These are phyloP conservation scores for Isurus oxyrinchus DNA, from an alignment of 2,113 vertebrate genomes.

Conservation along the genomic window DNA sequence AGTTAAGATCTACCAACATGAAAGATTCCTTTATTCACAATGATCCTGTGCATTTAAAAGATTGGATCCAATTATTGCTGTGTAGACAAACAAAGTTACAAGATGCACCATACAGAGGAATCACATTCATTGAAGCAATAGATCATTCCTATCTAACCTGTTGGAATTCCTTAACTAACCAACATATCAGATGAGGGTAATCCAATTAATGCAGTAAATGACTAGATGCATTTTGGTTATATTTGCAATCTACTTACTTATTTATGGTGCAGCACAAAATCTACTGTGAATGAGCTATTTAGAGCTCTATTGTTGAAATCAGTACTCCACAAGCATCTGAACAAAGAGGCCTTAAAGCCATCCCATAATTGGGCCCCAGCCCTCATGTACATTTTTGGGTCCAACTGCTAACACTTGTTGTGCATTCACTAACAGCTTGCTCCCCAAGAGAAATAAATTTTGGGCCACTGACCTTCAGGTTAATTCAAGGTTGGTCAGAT, in stretches of 20 bases:
- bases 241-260: not conserved
- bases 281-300: not conserved
- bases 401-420: not conserved
- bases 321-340: not conserved
- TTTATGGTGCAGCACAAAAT: not conserved
- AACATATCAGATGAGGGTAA: not conserved
- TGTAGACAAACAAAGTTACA: not conserved
- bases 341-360: not conserved
- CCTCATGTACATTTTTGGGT: not conserved
- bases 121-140: not conserved
- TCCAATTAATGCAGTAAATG: not conserved
- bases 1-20: not conserved
- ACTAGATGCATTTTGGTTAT: not conserved
- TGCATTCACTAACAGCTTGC: not conserved
- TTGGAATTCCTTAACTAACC: not conserved
- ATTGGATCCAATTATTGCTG: not conserved
- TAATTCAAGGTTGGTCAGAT: not conserved
- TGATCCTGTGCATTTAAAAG: not conserved
- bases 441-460: not conserved
- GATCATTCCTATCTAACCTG: not conserved
- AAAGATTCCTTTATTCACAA: not conserved
- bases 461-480: not conserved
- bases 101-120: not conserved
- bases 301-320: not conserved
- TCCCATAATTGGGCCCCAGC: not conserved